phyloP scores from a whole-genome alignment of 2,113 vertebrate genomes.

The Electrona antarctica region DNA sequence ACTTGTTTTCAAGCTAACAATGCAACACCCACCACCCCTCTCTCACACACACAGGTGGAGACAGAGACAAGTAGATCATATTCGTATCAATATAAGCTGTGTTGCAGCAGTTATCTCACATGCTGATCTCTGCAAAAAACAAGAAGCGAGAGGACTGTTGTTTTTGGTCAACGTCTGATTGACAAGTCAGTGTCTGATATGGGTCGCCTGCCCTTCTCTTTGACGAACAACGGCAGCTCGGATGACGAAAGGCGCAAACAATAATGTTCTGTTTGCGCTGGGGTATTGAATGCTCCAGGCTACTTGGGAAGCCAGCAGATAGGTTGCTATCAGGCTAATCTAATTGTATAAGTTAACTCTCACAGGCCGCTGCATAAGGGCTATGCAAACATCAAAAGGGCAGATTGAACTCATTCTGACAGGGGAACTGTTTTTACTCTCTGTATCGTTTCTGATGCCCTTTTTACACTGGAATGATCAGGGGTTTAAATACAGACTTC shows the following conservation, averaged over 20 bases:
- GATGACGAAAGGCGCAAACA: constrained; percentile 42
- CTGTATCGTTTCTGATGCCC: not conserved
- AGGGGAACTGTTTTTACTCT: not conserved
- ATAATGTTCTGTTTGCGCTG: constrained; percentile 26
- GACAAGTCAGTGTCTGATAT: constrained; percentile 33
- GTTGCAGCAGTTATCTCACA: constrained; percentile 44
- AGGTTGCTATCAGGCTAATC: constrained; percentile 29
- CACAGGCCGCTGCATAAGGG: constrained; percentile 21
- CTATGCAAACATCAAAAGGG: constrained; percentile 4
- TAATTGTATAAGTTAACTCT: constrained; percentile 19
- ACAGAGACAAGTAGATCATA: constrained; percentile 10
- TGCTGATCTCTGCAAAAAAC: constrained; percentile 17
- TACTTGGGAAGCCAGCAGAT: not conserved
- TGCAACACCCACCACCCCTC: constrained; percentile 1
- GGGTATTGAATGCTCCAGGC: not conserved
- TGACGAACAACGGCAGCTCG: constrained; percentile 17
- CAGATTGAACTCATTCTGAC: constrained; percentile 4
- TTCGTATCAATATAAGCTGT: constrained; percentile 50
- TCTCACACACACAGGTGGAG: no score
- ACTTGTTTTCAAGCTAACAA: no score
- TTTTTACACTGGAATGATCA: not conserved
- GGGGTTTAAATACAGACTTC: not conserved
- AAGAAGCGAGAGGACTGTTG: constrained; percentile 7
- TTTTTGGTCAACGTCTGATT: constrained; percentile 21
- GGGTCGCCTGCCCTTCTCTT: not conserved